Conservation (phyloP, 2,113 vertebrate genomes). For the Macquaria ambigua region DNA sequence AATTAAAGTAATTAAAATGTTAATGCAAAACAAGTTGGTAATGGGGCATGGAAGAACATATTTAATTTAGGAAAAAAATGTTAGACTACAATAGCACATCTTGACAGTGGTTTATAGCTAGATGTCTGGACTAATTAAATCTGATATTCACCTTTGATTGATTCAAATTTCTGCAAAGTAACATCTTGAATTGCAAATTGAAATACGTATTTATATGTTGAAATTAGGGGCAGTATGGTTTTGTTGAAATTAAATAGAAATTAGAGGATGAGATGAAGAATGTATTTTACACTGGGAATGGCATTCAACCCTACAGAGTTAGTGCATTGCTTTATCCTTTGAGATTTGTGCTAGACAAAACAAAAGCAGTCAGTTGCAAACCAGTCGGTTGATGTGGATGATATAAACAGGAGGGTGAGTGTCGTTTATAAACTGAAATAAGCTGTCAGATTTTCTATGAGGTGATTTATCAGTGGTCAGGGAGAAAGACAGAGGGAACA, state of each 20-base stretch:
- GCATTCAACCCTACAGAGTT: neutral
- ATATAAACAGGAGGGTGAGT: slow-evolving; percentile 29
- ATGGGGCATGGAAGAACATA: neutral
- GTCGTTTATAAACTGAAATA: slow-evolving; percentile 53
- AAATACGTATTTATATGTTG: neutral
- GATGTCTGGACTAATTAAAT: neutral
- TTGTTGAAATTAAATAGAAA: neutral
- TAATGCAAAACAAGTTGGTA: neutral
- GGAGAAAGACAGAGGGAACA: slow-evolving; percentile 9
- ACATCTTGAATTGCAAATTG: neutral
- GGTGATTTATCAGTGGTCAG: slow-evolving; percentile 59
- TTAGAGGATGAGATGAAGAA: neutral
- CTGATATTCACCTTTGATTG: neutral
- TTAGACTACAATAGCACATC: neutral
- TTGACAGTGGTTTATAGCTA: neutral
- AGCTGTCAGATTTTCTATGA: slow-evolving; percentile 57
- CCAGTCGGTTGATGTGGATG: slow-evolving; percentile 11
- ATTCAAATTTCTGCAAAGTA: neutral
- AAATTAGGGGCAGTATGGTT: neutral
- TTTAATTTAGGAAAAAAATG: neutral
- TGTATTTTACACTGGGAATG: neutral
- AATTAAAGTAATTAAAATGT: neutral
- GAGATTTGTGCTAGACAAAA: neutral
- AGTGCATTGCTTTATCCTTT: neutral
- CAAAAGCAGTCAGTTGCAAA: slow-evolving; percentile 6